These are phyloP conservation scores for Callosobruchus maculatus DNA, from an alignment of 2,888 invertebrate species.

Conservation along the genomic window DNA sequence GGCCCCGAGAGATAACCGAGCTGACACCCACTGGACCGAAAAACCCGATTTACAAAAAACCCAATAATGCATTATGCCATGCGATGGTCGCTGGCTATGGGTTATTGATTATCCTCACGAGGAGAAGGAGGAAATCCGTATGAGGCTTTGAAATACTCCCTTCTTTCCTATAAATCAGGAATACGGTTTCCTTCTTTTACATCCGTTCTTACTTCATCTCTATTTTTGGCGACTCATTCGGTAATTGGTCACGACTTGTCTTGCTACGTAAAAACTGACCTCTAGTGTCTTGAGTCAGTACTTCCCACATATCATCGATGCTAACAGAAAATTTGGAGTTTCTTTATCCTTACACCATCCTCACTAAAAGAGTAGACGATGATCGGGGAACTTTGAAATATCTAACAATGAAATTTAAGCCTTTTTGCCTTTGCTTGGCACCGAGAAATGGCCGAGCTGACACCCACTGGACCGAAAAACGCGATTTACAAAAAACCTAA, in stretches of 20 bases:
- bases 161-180: neutral
- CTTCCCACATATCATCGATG: no score
- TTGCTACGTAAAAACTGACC: no score
- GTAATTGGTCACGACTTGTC: no score
- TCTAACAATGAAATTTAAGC: no score
- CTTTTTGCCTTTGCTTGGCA: slow-evolving; percentile 29
- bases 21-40: slow-evolving; percentile 33
- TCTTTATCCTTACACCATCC: no score
- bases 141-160: neutral
- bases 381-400: no score
- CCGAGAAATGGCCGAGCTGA: slow-evolving; percentile 36
- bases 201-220: no score
- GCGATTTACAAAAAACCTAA: slow-evolving; percentile 28
- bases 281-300: no score
- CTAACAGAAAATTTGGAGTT: no score
- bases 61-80: slow-evolving; percentile 21
- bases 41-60: slow-evolving; percentile 32
- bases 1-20: slow-evolving; percentile 36
- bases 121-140: neutral
- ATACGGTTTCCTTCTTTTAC: no score
- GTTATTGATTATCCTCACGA: slow-evolving; percentile 20
- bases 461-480: slow-evolving; percentile 35
- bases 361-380: no score
- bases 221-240: no score
- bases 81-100: neutral